A percentile compares a stretch with the other conserved stretches of the same genome.
Conservation (phyloP, 2,888 invertebrate species). For the Platycheirus albimanus region DNA sequence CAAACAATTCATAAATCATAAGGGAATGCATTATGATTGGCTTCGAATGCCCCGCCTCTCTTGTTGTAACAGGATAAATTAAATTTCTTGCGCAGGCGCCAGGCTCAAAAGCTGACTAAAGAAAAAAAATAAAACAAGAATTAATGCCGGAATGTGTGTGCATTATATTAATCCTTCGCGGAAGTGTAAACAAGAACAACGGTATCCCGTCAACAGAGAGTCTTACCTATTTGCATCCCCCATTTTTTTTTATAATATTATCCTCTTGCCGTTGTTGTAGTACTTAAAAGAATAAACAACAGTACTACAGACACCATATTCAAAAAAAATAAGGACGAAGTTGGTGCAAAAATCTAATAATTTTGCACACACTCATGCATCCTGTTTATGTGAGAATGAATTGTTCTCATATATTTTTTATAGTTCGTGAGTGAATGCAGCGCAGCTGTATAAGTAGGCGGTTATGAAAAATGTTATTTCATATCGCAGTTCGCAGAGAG, state of each 20-base stretch:
- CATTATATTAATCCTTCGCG: constrained; percentile 63
- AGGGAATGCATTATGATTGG: constrained; percentile 76
- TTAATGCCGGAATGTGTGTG: constrained; percentile 63
- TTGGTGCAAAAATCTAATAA: constrained; percentile 68
- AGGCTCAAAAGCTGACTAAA: constrained; percentile 20
- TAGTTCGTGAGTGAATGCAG: constrained; percentile 26
- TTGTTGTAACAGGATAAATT: constrained; percentile 81
- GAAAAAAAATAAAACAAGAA: constrained; percentile 15
- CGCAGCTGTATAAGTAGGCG: constrained; percentile 39
- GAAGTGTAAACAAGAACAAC: constrained; percentile 60
- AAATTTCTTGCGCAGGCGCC: constrained; percentile 82
- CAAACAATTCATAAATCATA: constrained; percentile 73
- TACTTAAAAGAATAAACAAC: constrained; percentile 29
- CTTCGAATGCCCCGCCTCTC: constrained; percentile 76
- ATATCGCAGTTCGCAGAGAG: constrained; percentile 6
- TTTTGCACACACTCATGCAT: constrained; percentile 64
- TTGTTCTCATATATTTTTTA: constrained; percentile 38
- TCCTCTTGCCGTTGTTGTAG: constrained; percentile 32
- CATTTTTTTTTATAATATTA: constrained; percentile 63
- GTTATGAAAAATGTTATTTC: constrained; percentile 30
- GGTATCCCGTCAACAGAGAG: constrained; percentile 7
- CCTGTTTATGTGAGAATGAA: constrained; percentile 51
- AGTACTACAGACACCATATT: constrained; percentile 24
- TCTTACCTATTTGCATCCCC: constrained; percentile 58
- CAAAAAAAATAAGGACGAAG: constrained; percentile 33